These are phyloP conservation scores for Anolis sagrei DNA, from an alignment of 2,113 vertebrate genomes.

Conservation along the genomic window DNA sequence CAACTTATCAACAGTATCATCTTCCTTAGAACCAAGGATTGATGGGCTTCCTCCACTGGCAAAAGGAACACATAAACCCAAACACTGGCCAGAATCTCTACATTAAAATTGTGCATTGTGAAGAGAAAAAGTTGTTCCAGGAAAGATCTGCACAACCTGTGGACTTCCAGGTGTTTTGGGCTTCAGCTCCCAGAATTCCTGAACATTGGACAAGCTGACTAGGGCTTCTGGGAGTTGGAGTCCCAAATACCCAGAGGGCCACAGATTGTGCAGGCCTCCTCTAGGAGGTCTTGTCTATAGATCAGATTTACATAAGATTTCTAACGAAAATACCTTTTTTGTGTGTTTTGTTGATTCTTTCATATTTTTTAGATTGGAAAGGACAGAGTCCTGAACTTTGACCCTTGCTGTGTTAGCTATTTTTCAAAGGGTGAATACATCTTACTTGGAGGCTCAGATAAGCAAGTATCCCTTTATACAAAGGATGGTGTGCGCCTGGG, in stretches of 20 bases:
- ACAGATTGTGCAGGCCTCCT: too few species aligned
- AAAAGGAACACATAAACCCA: not conserved
- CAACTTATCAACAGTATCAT: not conserved
- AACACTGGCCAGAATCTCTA: not conserved
- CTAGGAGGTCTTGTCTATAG: not conserved
- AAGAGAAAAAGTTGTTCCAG: not conserved
- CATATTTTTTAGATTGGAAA: constrained; percentile 85
- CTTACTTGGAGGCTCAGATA: constrained; percentile 93
- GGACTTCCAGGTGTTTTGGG: too few species aligned
- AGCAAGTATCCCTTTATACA: constrained; percentile 94
- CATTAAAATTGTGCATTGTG: not conserved
- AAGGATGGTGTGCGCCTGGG: constrained; percentile 93
- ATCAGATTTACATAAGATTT: not conserved
- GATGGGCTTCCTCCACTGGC: not conserved
- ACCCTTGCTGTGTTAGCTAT: constrained; percentile 96
- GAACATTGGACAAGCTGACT: too few species aligned
- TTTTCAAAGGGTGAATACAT: constrained; percentile 97
- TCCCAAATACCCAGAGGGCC: too few species aligned
- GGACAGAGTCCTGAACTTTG: constrained; percentile 88
- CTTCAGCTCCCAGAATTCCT: too few species aligned
- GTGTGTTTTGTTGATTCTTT: not conserved
- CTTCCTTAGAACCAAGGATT: not conserved
- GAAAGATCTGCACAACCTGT: too few species aligned
- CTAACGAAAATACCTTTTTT: not conserved
- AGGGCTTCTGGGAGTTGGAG: too few species aligned